These are phyloP conservation scores for Pegea sp. DNA, from an alignment of 23 tunicate genomes.

Conservation along the genomic window DNA sequence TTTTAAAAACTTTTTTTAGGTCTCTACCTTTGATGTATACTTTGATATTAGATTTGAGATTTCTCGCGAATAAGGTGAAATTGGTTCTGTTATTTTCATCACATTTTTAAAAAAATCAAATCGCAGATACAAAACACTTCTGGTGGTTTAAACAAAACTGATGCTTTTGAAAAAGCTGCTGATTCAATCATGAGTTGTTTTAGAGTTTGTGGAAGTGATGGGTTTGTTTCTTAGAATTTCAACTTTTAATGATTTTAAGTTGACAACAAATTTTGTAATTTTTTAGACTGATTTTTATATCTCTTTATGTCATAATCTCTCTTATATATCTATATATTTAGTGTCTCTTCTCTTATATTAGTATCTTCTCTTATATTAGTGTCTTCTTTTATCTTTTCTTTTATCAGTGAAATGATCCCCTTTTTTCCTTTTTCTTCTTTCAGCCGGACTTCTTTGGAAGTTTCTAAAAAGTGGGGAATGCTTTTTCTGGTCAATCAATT, in stretches of 20 bases:
- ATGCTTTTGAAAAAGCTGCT: slow-evolving; percentile 78
- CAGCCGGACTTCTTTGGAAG: slow-evolving; percentile 76
- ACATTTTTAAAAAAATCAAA: background rate
- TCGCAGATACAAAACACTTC: too few relatives aligned
- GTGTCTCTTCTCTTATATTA: too few relatives aligned
- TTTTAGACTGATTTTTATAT: too few relatives aligned
- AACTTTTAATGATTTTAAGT: background rate
- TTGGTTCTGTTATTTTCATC: background rate
- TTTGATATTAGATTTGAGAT: slow-evolving; percentile 54
- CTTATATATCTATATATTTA: too few relatives aligned
- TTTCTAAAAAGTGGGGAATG: slow-evolving; percentile 97
- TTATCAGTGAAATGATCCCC: background rate
- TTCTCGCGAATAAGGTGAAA: slow-evolving; percentile 51
- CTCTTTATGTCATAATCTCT: too few relatives aligned
- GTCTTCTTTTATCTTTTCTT: background rate
- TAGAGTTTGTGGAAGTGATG: slow-evolving; percentile 91
- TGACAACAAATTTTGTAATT: background rate
- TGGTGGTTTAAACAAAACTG: slow-evolving; percentile 2
- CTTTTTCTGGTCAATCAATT: slow-evolving; percentile 85
- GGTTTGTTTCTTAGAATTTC: slow-evolving; percentile 12
- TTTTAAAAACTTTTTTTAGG: slow-evolving; percentile 23
- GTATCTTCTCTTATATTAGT: too few relatives aligned
- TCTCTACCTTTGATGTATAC: slow-evolving; percentile 70
- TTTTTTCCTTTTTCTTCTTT: too few relatives aligned
- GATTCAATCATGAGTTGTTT: slow-evolving; percentile 98